Evolutionary conservation across 1,140 invertebrate genomes (phyloP), one percentile per base, ranked within the genome.

Genomic region (Hypsibius dujardini): DNA sequence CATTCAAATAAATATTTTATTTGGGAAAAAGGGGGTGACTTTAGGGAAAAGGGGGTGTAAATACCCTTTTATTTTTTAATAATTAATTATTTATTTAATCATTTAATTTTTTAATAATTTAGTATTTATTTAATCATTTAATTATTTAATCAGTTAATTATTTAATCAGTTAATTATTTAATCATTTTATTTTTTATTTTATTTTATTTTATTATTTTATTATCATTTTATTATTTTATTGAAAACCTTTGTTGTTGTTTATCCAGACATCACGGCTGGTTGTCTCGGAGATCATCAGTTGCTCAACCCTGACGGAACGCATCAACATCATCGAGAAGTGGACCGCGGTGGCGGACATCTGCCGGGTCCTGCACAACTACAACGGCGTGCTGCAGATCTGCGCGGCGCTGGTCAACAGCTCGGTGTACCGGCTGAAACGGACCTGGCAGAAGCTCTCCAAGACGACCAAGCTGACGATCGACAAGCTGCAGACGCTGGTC

Each of bases 361-460:
- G 88, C 62, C 83, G 90, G 47, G 92, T 90, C 75, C 81, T 95
- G 73, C 90, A 93, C 79, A 95, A 95, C 81, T 94, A 91, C 78
- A 95, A 95, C 77, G 92, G 92, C 0, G 90, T 94, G 15, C 81
- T 95, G n/a, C 90, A 94, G 79, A 89, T 95, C 45, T 92, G 90
- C 79, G 90, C 92, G 1, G 91, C 91, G 1, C 90, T 95, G 75
- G 90, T 89, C 7, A 95, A 92, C 78, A 90, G 87, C 45, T 87
- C 90, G 12, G 87, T 95, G 0, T 95, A 87, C 79, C 80, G 92
- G 47, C 82, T 95, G 2, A 93, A 92, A 79, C 92, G 90, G 79
- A 95, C 91, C 0, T 93, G 91, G 90, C 90, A 95, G 72, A 92
- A 91, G 80, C 85, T 95, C 1, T 88, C 90, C 0, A 94, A 93